Base-by-base conservation (phyloP, 2,113 vertebrate species). In the Panurus biarmicus region DNA sequence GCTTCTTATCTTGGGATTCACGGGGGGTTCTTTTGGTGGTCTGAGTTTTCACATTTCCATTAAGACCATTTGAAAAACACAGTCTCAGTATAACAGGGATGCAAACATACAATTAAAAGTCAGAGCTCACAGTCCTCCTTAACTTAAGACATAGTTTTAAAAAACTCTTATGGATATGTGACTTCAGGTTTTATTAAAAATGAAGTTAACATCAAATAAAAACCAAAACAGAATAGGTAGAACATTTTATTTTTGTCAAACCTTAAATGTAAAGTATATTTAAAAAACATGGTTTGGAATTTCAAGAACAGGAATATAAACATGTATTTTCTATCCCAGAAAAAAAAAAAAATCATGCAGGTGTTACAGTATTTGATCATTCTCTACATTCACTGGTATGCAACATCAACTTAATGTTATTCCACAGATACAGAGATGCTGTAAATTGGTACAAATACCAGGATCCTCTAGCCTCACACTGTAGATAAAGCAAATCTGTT, bases 211-310 rank as follows among this genome's bases (percentile, higher is more conserved):
- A 81, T 76, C 71, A 96, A 93, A 93, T 74, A 90, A 94, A 93
- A 96, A 85, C 88, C 94, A 79, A 93, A 87, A 71, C 78, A 74
- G 67, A 90, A 80, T 25, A 97, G 80, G 72, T 51, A 95, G 94
- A 96, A 95, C 65, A 73, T 92, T 97, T 96, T 96, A 96, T 95
- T 96, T 94, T 48, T 22, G 29, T 94, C 94, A 95, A 90, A 93
- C 67, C 84, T 92, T 93, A 93, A 90, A 87, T 69, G 94, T 86
- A 76, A 95, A 96, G 91, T 93, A 90, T 93, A 92, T 91, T 84
- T 91, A 93, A 96, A 94, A 95, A 79, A 29, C 89, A 94, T 85
- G 80, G 85, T 87, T 95, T 78, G 81, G 78, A 93, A 91, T 79
- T 96, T 94, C 75, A 94, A 94, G 90, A 88, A 88, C 70, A 95